Conservation (phyloP, 2,113 vertebrate species). For the Panthera uncia region DNA sequence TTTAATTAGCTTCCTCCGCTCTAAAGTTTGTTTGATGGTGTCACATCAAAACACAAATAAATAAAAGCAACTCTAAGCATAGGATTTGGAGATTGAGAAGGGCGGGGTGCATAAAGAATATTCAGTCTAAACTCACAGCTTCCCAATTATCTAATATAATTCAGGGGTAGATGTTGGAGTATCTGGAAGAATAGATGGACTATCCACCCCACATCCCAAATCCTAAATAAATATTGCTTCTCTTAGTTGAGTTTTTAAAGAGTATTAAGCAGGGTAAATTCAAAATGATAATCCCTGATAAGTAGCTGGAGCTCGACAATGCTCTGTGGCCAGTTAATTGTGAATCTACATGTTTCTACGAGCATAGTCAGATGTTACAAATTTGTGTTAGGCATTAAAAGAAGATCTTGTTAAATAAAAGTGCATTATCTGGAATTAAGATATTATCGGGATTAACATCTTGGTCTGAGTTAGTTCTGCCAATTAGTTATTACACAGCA, state of each 20-base stretch:
- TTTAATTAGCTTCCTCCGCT: background rate
- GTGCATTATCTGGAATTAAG: slow-evolving; percentile 69
- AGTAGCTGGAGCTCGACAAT: background rate
- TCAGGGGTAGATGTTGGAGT: background rate
- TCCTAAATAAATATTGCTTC: background rate
- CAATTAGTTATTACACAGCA: slow-evolving; percentile 31
- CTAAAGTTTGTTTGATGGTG: background rate
- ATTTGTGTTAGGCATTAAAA: slow-evolving; percentile 38
- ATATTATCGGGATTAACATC: slow-evolving; percentile 74
- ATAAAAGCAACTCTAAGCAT: background rate
- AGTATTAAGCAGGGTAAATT: background rate
- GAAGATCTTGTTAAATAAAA: slow-evolving; percentile 46
- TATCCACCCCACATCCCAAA: background rate
- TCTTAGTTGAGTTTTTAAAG: background rate
- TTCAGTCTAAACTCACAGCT: background rate
- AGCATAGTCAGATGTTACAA: slow-evolving; percentile 22
- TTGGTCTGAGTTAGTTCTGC: slow-evolving; percentile 30
- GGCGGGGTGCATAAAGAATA: background rate
- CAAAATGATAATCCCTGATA: slow-evolving; percentile 51
- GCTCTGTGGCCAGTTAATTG: slow-evolving; percentile 7
- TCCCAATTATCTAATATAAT: background rate
- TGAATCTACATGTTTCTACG: slow-evolving; percentile 26
- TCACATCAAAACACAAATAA: background rate
- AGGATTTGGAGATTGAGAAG: background rate
- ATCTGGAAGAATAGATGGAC: background rate